A percentile compares a stretch with the other conserved stretches of the same genome.
phyloP scores from a whole-genome alignment of 1,140 invertebrate genomes.

The Chymomyza costata region DNA sequence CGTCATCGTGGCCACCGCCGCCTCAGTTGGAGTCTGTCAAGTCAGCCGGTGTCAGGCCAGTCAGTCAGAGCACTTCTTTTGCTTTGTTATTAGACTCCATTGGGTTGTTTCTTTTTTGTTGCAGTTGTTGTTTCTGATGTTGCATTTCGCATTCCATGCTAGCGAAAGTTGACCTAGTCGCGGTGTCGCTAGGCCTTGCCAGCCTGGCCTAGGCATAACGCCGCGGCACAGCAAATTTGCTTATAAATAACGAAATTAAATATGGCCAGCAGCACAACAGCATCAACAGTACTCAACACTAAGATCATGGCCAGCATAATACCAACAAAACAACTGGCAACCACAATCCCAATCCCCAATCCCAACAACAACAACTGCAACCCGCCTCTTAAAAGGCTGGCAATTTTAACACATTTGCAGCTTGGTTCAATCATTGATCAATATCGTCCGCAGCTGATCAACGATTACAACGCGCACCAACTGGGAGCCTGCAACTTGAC shows the following conservation, averaged over 20 bases:
- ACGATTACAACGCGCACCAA: too few relatives aligned
- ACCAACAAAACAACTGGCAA: constrained; percentile 26
- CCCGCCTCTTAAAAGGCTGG: constrained; percentile 43
- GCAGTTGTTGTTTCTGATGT: constrained; percentile 30
- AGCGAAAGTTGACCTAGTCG: constrained; percentile 73
- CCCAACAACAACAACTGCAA: constrained; percentile 8
- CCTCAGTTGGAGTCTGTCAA: constrained; percentile 37
- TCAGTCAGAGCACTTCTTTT: constrained; percentile 64
- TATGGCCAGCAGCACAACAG: constrained; percentile 68
- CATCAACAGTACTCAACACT: too few relatives aligned
- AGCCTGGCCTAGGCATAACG: constrained; percentile 47
- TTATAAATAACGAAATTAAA: constrained; percentile 73
- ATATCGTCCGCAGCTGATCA: too few relatives aligned
- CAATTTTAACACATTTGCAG: constrained; percentile 55
- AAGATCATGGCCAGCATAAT: too few relatives aligned
- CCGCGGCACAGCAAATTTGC: constrained; percentile 56
- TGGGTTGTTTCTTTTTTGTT: constrained; percentile 1
- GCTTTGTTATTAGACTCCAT: not conserved
- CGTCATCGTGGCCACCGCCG: too few relatives aligned
- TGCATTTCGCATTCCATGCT: constrained; percentile 72
- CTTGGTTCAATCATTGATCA: constrained; percentile 8
- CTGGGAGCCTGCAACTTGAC: too few relatives aligned
- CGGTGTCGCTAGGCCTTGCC: constrained; percentile 54
- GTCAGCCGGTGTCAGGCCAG: constrained; percentile 34
- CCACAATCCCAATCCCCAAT: constrained; percentile 1